Evolutionary conservation across 2,888 invertebrate species (phyloP).

Genomic region (Synanthedon myopaeformis): DNA sequence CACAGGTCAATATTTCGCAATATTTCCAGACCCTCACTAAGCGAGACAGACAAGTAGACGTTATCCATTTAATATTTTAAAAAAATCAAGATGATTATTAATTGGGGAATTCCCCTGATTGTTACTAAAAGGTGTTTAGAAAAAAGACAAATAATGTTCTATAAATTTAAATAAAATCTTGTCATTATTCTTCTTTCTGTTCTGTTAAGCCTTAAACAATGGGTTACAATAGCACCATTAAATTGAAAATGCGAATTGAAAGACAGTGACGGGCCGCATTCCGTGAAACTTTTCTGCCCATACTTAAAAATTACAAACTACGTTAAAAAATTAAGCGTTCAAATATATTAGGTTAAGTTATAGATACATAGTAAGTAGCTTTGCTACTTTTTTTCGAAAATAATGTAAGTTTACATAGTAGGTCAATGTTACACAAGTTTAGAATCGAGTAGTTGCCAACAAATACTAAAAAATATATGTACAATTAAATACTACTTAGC

Average conservation of each 20-base stretch:
- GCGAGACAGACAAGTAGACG: too few species aligned
- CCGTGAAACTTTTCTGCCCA: constrained; percentile 62
- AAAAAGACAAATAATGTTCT: too few species aligned
- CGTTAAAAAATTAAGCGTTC: constrained; percentile 49
- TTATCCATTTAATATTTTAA: too few species aligned
- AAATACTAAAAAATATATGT: constrained; percentile 44
- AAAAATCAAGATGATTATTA: too few species aligned
- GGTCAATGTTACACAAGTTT: constrained; percentile 12
- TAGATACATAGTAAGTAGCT: constrained; percentile 4
- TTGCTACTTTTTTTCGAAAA: constrained; percentile 4
- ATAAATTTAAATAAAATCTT: too few species aligned
- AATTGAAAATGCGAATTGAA: constrained; percentile 3
- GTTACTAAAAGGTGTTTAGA: too few species aligned
- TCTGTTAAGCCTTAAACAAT: too few species aligned
- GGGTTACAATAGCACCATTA: neutral
- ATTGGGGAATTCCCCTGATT: too few species aligned
- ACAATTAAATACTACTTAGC: constrained; percentile 53
- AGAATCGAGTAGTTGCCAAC: constrained; percentile 51
- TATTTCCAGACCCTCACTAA: too few species aligned
- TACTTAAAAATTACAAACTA: constrained; percentile 41
- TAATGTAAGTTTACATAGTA: constrained; percentile 1
- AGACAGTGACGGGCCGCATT: constrained; percentile 47
- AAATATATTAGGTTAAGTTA: constrained; percentile 21
- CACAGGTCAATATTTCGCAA: too few species aligned
- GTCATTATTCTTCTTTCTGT: too few species aligned